Evolutionary conservation across 2,797 vertebrate genomes (phyloP).

Genomic region (Girardinus metallicus): DNA sequence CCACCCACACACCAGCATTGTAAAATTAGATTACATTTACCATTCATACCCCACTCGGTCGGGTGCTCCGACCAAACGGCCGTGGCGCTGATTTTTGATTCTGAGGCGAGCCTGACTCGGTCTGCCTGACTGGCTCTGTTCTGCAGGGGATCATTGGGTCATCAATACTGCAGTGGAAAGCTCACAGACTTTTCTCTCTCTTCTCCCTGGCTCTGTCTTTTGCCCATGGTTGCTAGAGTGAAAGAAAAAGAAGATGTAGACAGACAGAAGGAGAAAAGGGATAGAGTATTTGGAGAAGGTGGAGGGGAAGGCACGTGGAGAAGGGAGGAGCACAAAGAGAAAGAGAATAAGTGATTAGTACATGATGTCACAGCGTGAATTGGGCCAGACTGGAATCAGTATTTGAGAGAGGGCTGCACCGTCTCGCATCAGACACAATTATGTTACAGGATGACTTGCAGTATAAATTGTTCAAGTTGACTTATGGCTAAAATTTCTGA

Average conservation of each 20-base stretch:
- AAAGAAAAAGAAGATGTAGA: conserved; percentile 52
- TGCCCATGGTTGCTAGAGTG: conserved; percentile 71
- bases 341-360: conserved; percentile 74
- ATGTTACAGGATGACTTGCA: conserved; percentile 68
- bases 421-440: conserved; percentile 67
- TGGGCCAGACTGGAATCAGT: conserved; percentile 70
- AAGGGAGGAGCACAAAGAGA: conserved; percentile 67
- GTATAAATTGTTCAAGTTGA: conserved; percentile 51
- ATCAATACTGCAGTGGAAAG: conserved; percentile 83
- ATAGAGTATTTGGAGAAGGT: conserved; percentile 49
- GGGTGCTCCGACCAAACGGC: conserved; percentile 62
- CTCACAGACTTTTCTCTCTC: conserved; percentile 74
- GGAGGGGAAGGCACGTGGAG: conserved; percentile 31
- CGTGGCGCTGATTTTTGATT: conserved; percentile 70
- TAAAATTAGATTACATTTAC: conserved; percentile 68
- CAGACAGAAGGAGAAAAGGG: conserved; percentile 36
- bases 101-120: conserved; percentile 75
- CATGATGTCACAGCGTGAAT: conserved; percentile 68
- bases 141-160: conserved; percentile 83
- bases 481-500: conserved; percentile 29
- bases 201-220: conserved; percentile 70
- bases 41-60: conserved; percentile 62
- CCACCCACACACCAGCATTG: conserved; percentile 63
- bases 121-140: conserved; percentile 80
- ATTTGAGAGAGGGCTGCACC: conserved; percentile 68